Base-by-base conservation (phyloP, 2,797 vertebrate genomes). In the Sus cebifrons region DNA sequence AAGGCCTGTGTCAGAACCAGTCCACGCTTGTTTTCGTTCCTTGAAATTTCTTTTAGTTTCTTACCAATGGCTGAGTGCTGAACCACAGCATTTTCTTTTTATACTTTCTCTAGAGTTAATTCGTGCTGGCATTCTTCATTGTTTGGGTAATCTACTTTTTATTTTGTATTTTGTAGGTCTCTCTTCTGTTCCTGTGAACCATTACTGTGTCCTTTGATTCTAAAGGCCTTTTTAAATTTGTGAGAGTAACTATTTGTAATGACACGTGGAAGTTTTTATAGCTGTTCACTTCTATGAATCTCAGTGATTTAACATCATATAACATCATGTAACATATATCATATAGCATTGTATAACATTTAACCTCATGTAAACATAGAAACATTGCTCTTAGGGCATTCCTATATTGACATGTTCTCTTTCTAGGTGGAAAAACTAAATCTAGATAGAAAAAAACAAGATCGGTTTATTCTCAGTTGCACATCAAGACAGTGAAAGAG, bases 341-440 rank as follows among this genome's bases (percentile, higher is more conserved):
- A 49, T 49, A 49, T 49, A 49, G 44, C 44, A 49, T 49, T 5
- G 9, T 49, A 49, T 49, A 49, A 49, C 44, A 49, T 49, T 49
- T 49, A 49, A 49, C 44, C 6, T 49, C 44, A 49, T 49, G 9
- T 49, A 49, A 49, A 49, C 44, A 49, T 49, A 10, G 6, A 49
- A 86, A 88, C 36, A 60, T 92, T 82, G 32, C 86, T 95, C 56
- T 85, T 75, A 20, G 3, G 12, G 25, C 58, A 21, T 86, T 86
- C 52, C 62, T 90, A 4, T 52, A 23, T 78, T 86, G 17, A 67
- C 49, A 44, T 73, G 71, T 74, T 95, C 54, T 95, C 58, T 44
- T 70, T 95, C 74, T 93, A 25, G 17, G 14, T 62, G 83, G 70
- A 93, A 52, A 94, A 90, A 90, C 58, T 86, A 75, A 91, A 88